These are phyloP conservation scores for Triplophysa rosa DNA, from an alignment of 2,113 vertebrate species.

Conservation along the genomic window DNA sequence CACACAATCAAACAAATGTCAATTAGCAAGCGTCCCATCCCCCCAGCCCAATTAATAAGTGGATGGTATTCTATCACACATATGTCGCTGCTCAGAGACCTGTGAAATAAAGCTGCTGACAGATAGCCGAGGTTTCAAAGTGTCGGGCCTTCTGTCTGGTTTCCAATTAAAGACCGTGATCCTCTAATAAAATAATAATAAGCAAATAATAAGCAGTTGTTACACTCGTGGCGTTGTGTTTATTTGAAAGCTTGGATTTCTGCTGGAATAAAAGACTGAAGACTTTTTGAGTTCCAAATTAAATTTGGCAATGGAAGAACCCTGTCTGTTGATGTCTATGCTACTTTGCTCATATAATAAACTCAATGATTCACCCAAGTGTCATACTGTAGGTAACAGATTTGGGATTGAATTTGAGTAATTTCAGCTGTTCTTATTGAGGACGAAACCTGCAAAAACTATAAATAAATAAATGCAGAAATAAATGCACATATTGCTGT, in stretches of 20 bases:
- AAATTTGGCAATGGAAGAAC: background rate
- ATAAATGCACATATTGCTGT: too few relatives aligned
- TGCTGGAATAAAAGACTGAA: background rate
- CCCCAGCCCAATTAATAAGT: background rate
- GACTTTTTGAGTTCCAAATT: background rate
- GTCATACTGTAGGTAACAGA: background rate
- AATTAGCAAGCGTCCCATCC: slow-evolving; percentile 32
- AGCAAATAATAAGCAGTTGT: background rate
- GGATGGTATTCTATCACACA: slow-evolving; percentile 6
- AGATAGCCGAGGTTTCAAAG: background rate
- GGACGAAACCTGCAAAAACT: too few relatives aligned
- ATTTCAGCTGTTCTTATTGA: slow-evolving; percentile 22
- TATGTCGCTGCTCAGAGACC: slow-evolving; percentile 23
- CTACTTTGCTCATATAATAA: background rate
- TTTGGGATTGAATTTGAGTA: background rate
- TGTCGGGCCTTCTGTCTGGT: background rate
- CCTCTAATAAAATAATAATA: background rate
- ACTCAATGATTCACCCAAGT: background rate
- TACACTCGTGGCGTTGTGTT: background rate
- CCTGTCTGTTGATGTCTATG: background rate
- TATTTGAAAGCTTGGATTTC: background rate
- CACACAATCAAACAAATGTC: slow-evolving; percentile 42
- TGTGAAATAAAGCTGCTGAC: slow-evolving; percentile 15
- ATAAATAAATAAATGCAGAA: too few relatives aligned
- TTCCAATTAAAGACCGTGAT: slow-evolving; percentile 8